Evolutionary conservation across 1,140 invertebrate species (phyloP).

Genomic region (Cydia amplana): DNA sequence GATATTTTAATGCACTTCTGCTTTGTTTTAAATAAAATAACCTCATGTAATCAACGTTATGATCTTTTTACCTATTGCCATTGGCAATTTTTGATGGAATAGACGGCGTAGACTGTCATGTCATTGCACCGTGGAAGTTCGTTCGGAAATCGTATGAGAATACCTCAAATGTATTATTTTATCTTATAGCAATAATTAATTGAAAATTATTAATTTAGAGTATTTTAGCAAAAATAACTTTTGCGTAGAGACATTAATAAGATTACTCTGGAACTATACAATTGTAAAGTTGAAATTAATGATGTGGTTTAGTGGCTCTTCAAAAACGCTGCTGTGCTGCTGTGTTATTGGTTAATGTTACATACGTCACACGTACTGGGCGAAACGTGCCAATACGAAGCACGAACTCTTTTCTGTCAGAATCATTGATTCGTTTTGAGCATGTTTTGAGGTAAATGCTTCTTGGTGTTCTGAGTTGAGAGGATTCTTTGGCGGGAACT

Average conservation of each 20-base stretch:
- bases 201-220: no score
- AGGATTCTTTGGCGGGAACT: no score
- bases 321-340: not conserved
- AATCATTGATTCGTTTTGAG: conserved; percentile 6
- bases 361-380: not conserved
- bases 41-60: not conserved
- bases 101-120: conserved; percentile 2
- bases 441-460: not conserved
- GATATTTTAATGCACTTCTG: not conserved
- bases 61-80: not conserved
- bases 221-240: no score
- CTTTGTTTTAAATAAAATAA: not conserved
- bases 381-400: not conserved
- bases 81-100: not conserved
- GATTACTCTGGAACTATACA: no score
- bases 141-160: not conserved
- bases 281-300: no score
- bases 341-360: not conserved
- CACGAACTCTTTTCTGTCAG: not conserved
- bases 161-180: not conserved
- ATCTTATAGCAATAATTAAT: not conserved
- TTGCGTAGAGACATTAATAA: no score
- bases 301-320: no score
- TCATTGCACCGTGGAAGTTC: conserved; percentile 27
- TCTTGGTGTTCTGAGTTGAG: conserved; percentile 1